Base-by-base conservation (phyloP, 2,113 vertebrate species). In the Asarcornis scutulata region DNA sequence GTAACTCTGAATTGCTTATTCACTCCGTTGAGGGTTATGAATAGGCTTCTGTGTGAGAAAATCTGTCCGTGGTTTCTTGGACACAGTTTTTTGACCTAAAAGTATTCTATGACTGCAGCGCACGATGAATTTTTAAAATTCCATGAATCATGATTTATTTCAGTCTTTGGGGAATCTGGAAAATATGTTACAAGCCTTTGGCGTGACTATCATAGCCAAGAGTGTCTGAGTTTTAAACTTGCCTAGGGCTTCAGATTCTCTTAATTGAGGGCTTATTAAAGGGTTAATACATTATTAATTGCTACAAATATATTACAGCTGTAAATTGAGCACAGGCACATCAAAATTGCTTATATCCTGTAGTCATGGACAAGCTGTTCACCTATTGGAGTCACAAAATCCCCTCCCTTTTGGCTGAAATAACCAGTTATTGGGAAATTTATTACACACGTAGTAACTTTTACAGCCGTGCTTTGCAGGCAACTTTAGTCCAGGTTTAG, bases 11-110 rank as follows among this genome's bases (percentile, higher is more conserved):
- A 52, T 75, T 71, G 13, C 12, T 87, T 34, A 29, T 78, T 91
- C 36, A 48, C 20, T 81, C 4, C 23, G 88, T 83, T 21, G 23
- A 83, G 36, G 9, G 10, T 50, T 62, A 50, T 58, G 36, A 79
- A 53, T 13, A 48, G 25, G 4, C 16, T 34, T 29, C 50, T 53
- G 21, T 74, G 26, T 32, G n/a, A 92, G 38, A 88, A 68, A 77
- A 80, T 27, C 52, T 48, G 13, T 85, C 66, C 13, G 14, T 75
- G 38, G 36, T 63, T 58, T 76, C 20, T 1, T 64, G 58, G 79
- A 73, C 0, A 0, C 29, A 38, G 4, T 34, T 0, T 9, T 93
- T 80, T 79, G 58, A 32, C 11, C 66, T 68, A 59, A 85, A 85
- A 85, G 64, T 75, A 42, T n/a, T 90, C 34, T 48, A 4, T 64